phyloP scores from a whole-genome alignment of 2,113 vertebrate genomes.

The Arvicanthis niloticus region DNA sequence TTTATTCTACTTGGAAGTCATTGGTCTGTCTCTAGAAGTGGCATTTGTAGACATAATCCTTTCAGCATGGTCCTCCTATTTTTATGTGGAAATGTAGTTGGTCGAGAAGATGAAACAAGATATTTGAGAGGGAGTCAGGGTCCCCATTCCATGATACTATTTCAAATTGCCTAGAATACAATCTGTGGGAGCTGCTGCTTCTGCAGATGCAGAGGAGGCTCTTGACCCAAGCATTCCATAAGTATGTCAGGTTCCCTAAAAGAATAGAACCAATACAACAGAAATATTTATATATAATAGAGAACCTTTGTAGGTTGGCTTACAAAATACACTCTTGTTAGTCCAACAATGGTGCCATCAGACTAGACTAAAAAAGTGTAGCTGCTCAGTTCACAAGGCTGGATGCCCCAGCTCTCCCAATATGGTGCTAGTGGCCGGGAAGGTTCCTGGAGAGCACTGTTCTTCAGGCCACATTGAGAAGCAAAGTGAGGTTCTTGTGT shows the following conservation, averaged over 20 bases:
- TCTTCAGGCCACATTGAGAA: not conserved
- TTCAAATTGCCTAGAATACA: not conserved
- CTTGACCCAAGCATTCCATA: not conserved
- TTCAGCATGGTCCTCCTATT: not conserved
- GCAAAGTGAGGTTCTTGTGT: not conserved
- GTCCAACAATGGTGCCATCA: not conserved
- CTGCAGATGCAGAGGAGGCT: not conserved
- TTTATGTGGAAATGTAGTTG: not conserved
- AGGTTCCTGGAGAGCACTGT: not conserved
- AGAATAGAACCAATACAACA: not conserved
- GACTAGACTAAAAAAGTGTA: not conserved
- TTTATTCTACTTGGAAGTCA: not conserved
- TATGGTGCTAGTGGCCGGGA: not conserved
- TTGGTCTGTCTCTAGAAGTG: not conserved
- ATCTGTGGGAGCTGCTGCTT: not conserved
- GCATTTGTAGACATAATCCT: not conserved
- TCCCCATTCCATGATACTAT: not conserved
- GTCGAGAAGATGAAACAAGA: not conserved
- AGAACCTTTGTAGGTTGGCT: not conserved
- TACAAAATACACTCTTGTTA: not conserved
- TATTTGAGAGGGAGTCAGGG: not conserved
- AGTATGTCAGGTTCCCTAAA: not conserved
- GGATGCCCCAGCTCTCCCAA: not conserved
- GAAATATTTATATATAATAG: not conserved
- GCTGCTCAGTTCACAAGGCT: not conserved